Evolutionary conservation across 1,140 invertebrate species (phyloP).

Genomic region (Drosophila busckii): DNA sequence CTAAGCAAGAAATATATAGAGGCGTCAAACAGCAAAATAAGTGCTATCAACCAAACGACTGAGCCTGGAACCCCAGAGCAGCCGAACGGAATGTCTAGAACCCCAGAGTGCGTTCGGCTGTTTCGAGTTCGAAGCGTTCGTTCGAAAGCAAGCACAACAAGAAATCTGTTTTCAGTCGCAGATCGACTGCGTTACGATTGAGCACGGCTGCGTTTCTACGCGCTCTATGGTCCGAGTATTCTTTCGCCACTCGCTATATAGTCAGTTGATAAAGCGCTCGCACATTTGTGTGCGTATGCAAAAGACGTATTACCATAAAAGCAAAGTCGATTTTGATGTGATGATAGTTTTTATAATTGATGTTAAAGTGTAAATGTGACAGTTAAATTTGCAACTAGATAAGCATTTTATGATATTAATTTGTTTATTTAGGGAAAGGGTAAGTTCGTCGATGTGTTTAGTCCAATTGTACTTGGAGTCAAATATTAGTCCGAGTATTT

Average conservation of each 20-base stretch:
- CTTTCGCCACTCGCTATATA: constrained; percentile 3
- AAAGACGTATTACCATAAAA: constrained; percentile 1
- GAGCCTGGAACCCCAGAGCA: too few relatives aligned
- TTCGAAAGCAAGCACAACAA: too few relatives aligned
- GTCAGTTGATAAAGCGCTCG: neutral
- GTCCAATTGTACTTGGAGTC: constrained; percentile 4
- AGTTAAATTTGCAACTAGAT: constrained; percentile 8
- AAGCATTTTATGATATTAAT: constrained; percentile 8
- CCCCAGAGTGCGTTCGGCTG: too few relatives aligned
- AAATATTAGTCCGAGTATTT: constrained; percentile 10
- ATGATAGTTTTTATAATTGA: constrained; percentile 5
- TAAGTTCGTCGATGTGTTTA: neutral
- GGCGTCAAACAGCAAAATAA: too few relatives aligned
- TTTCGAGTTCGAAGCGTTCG: too few relatives aligned
- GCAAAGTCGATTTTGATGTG: constrained; percentile 10
- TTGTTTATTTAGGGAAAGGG: neutral
- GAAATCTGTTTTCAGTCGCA: too few relatives aligned
- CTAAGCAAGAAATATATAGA: too few relatives aligned
- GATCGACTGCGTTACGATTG: too few relatives aligned
- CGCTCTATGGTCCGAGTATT: too few relatives aligned
- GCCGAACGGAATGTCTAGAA: too few relatives aligned
- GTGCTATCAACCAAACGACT: too few relatives aligned
- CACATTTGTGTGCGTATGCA: neutral
- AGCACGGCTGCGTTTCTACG: too few relatives aligned
- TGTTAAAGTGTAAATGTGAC: constrained; percentile 5